Conservation (phyloP, 2,113 vertebrate species). For the Eublepharis macularius region DNA sequence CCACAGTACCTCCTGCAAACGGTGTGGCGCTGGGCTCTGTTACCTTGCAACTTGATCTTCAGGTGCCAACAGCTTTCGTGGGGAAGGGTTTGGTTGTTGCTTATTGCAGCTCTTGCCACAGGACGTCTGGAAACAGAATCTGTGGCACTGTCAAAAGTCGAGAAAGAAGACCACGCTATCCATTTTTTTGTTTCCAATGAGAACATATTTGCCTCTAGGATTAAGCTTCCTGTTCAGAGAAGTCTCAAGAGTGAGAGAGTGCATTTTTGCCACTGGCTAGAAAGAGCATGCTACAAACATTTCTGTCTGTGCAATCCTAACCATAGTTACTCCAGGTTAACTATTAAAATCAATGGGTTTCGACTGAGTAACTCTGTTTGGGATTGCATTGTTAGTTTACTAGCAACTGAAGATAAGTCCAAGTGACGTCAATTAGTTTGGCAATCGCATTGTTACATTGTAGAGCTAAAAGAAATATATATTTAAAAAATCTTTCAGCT, state of each 20-base stretch:
- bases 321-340: no score
- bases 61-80: not conserved
- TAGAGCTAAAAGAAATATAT: not conserved
- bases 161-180: not conserved
- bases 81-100: not conserved
- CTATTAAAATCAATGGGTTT: no score
- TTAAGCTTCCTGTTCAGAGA: not conserved
- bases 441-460: no score
- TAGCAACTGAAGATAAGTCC: no score
- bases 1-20: not conserved
- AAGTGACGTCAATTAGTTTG: no score
- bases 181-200: not conserved
- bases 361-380: no score
- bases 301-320: no score
- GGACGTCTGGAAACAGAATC: not conserved
- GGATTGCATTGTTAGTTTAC: no score
- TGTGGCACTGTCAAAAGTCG: not conserved
- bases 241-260: no score
- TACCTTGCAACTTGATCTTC: conserved; percentile 65
- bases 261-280: no score
- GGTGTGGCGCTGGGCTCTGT: conserved; percentile 41
- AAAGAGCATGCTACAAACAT: no score
- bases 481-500: not conserved
- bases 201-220: no score
- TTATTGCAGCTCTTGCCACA: not conserved